Conservation (phyloP, 2,797 vertebrate species). For the Arctocebus calabarensis region DNA sequence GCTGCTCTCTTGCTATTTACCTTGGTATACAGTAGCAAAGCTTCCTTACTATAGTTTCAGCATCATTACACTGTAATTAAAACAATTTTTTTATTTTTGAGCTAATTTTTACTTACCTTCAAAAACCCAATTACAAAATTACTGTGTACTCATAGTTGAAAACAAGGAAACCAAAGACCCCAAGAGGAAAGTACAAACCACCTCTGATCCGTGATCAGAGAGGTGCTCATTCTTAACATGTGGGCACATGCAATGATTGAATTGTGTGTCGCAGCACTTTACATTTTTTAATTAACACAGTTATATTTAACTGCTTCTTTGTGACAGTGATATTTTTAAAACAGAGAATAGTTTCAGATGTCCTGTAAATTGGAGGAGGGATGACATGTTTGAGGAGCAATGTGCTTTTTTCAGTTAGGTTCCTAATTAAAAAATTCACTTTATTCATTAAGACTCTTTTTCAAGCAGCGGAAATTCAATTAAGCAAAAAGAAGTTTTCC, state of each 20-base stretch:
- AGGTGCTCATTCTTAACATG: not conserved
- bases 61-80: not conserved
- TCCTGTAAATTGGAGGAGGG: not conserved
- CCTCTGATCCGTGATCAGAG: not conserved
- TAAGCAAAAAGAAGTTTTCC: not conserved
- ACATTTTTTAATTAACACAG: not conserved
- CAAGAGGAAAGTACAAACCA: not conserved
- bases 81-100: not conserved
- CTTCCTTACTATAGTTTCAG: constrained; percentile 11
- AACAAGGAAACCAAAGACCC: not conserved
- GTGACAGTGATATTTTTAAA: constrained; percentile 19
- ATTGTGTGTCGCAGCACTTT: not conserved
- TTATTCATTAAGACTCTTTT: constrained; percentile 33
- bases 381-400: not conserved
- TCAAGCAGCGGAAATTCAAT: constrained; percentile 16
- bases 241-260: not conserved
- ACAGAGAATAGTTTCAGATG: not conserved
- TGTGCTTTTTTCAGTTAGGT: not conserved
- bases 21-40: not conserved
- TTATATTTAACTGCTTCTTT: not conserved
- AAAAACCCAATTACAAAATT: not conserved
- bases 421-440: constrained; percentile 26
- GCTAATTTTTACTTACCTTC: not conserved
- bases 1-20: not conserved
- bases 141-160: not conserved